phyloP scores from a whole-genome alignment of 1,140 invertebrate species.

The Temnothorax longispinosus region DNA sequence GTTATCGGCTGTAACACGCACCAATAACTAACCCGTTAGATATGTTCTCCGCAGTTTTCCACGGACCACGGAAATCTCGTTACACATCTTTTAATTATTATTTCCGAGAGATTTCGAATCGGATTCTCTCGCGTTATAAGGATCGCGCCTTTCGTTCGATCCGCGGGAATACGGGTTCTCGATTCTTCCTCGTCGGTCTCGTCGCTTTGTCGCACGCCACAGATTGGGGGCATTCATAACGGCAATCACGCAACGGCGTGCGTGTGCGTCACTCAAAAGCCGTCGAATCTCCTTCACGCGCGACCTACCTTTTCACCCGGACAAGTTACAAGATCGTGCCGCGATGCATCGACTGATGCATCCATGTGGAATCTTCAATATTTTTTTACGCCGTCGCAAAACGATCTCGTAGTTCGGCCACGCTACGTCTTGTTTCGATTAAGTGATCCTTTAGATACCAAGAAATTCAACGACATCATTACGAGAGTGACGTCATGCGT shows the following conservation, averaged over 20 bases:
- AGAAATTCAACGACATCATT: neutral
- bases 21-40: conserved; percentile 11
- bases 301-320: conserved; percentile 76
- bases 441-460: neutral
- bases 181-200: neutral
- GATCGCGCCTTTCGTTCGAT: neutral
- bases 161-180: neutral
- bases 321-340: neutral
- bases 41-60: neutral
- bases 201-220: conserved; percentile 36
- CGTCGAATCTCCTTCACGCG: conserved; percentile 75
- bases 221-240: conserved; percentile 44
- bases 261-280: conserved; percentile 83
- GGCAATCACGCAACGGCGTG: conserved; percentile 79
- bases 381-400: neutral
- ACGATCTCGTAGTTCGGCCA: neutral
- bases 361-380: neutral
- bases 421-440: neutral
- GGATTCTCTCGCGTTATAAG: neutral
- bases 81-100: neutral
- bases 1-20: conserved; percentile 44
- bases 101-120: neutral
- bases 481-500: neutral
- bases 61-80: neutral
- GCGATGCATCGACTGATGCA: neutral